A percentile compares a stretch with the other conserved stretches of the same genome.
phyloP scores from a whole-genome alignment of 2,888 invertebrate genomes.

The Lasius platythorax region DNA sequence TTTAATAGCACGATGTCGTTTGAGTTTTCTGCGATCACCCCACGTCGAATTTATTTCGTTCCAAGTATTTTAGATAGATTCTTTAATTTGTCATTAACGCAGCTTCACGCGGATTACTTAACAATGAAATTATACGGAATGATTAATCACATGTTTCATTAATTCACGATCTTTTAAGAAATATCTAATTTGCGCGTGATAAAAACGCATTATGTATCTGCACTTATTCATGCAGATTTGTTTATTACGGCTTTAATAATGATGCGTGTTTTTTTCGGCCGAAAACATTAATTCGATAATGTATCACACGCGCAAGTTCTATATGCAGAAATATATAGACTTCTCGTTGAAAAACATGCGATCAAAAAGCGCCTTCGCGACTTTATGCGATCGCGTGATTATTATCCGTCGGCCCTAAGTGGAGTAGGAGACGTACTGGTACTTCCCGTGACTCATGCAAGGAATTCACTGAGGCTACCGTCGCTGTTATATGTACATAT shows the following conservation, averaged over 20 bases:
- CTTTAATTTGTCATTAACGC: constrained; percentile 29
- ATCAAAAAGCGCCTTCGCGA: constrained; percentile 52
- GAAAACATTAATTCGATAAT: constrained; percentile 18
- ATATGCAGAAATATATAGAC: constrained; percentile 40
- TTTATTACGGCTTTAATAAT: neutral
- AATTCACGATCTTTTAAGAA: neutral
- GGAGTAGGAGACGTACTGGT: constrained; percentile 70
- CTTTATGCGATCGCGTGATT: constrained; percentile 63
- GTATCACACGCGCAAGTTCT: neutral
- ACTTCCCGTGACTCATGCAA: constrained; percentile 80
- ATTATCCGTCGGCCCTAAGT: constrained; percentile 66
- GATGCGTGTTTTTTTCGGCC: neutral
- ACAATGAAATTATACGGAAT: constrained; percentile 3
- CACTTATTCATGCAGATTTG: neutral
- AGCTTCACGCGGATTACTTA: constrained; percentile 3
- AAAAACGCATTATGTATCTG: neutral
- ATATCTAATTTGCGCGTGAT: neutral
- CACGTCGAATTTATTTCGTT: constrained; percentile 35
- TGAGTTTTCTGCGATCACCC: constrained; percentile 24
- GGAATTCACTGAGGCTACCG: constrained; percentile 75
- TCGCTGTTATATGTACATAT: constrained; percentile 54
- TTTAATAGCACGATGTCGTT: constrained; percentile 61
- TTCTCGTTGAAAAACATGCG: constrained; percentile 45
- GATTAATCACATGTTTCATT: neutral
- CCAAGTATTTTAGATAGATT: neutral